Evolutionary conservation across 2,888 invertebrate genomes (phyloP).

Genomic region (Meliscaeva auricollis): DNA sequence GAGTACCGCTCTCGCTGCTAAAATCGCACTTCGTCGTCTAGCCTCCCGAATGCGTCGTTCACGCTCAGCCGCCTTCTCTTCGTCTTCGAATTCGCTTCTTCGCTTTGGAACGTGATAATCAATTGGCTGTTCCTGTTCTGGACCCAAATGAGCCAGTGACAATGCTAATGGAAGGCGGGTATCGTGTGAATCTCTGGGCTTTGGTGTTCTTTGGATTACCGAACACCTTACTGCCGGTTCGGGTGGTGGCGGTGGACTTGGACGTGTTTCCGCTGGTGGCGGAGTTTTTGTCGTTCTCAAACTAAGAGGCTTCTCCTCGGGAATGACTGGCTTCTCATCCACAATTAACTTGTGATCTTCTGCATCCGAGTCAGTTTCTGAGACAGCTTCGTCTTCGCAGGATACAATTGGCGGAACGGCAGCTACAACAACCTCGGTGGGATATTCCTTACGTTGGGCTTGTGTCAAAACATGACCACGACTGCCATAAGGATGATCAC

Average conservation of each 20-base stretch:
- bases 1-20: slow-evolving; percentile 83
- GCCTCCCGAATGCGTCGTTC: slow-evolving; percentile 89
- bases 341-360: slow-evolving; percentile 87
- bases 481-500: slow-evolving; percentile 92
- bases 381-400: slow-evolving; percentile 74
- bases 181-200: slow-evolving; percentile 81
- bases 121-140: slow-evolving; percentile 94
- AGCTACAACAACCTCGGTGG: slow-evolving; percentile 80
- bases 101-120: slow-evolving; percentile 95
- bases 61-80: slow-evolving; percentile 82
- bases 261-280: slow-evolving; percentile 84
- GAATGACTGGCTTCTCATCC: slow-evolving; percentile 88
- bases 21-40: slow-evolving; percentile 88
- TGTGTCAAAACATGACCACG: slow-evolving; percentile 91
- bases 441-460: slow-evolving; percentile 92
- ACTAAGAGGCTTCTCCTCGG: slow-evolving; percentile 87
- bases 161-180: slow-evolving; percentile 85
- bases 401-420: slow-evolving; percentile 43
- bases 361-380: slow-evolving; percentile 80
- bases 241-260: slow-evolving; percentile 87
- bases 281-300: slow-evolving; percentile 85
- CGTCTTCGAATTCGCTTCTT: slow-evolving; percentile 85
- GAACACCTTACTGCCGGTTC: slow-evolving; percentile 90
- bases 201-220: slow-evolving; percentile 92
- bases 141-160: slow-evolving; percentile 85